These are phyloP conservation scores for Drosophila baimaii DNA, from an alignment of 1,140 invertebrate genomes.

Conservation along the genomic window DNA sequence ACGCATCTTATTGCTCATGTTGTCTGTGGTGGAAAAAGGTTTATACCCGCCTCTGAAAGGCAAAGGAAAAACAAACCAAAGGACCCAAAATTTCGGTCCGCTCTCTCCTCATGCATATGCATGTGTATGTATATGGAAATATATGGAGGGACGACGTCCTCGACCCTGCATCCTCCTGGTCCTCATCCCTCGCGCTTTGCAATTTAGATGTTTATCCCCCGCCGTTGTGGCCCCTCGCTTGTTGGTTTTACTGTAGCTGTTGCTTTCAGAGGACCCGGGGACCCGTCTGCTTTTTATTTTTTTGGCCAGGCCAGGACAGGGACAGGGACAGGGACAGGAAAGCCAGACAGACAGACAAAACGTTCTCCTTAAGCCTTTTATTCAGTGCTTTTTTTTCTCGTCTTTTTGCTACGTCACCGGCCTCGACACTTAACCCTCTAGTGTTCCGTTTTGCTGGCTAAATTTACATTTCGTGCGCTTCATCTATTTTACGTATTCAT, in stretches of 20 bases:
- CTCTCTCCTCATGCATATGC: slow-evolving; percentile 32
- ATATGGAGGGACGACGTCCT: background rate
- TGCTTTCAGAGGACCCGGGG: slow-evolving; percentile 4
- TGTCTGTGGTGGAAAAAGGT: background rate
- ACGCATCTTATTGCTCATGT: too few species aligned
- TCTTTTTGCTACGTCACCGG: slow-evolving; percentile 21
- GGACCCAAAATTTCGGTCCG: slow-evolving; percentile 3
- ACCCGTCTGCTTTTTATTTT: background rate
- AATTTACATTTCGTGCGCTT: slow-evolving; percentile 71
- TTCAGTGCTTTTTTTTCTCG: background rate
- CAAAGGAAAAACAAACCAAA: slow-evolving; percentile 1
- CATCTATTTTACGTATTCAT: slow-evolving; percentile 79
- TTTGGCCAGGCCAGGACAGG: slow-evolving; percentile 4
- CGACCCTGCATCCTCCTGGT: background rate
- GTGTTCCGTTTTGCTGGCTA: slow-evolving; percentile 1
- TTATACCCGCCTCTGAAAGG: background rate
- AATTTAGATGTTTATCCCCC: slow-evolving; percentile 41
- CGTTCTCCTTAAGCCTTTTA: slow-evolving; percentile 45
- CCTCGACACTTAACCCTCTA: slow-evolving; percentile 39
- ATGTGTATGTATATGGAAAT: slow-evolving; percentile 19
- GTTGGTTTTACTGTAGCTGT: slow-evolving; percentile 23
- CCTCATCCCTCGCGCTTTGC: slow-evolving; percentile 7
- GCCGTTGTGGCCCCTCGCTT: slow-evolving; percentile 7
- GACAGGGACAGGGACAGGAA: background rate
- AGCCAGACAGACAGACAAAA: slow-evolving; percentile 10